phyloP scores from a whole-genome alignment of 2,113 vertebrate species.

The Hippocampus comes region DNA sequence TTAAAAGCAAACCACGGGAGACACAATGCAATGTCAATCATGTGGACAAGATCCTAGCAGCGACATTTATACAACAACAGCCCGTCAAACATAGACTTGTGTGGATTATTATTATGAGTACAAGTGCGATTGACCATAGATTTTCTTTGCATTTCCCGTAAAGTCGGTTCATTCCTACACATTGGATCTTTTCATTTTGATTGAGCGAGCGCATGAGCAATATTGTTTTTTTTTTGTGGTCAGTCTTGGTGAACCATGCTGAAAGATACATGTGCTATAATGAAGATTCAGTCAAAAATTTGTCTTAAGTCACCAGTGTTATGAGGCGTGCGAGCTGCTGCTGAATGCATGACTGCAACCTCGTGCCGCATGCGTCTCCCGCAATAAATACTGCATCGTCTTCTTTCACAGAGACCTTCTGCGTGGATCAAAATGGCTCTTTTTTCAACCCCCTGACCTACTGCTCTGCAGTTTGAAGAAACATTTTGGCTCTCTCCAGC shows the following conservation, averaged over 20 bases:
- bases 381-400: conserved; percentile 41
- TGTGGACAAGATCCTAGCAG: neutral
- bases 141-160: neutral
- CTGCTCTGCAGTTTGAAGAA: neutral
- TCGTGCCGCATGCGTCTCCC: conserved; percentile 14
- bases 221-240: neutral
- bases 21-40: conserved; percentile 41
- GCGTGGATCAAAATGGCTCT: neutral
- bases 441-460: neutral
- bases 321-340: conserved; percentile 8
- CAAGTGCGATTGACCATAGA: neutral
- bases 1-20: conserved; percentile 6
- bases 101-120: neutral
- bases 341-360: conserved; percentile 16
- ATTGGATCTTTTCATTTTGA: neutral
- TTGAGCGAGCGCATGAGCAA: neutral
- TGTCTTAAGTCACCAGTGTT: conserved; percentile 6
- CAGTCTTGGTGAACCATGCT: neutral
- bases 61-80: no score
- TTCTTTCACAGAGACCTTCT: conserved; percentile 12
- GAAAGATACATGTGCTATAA: neutral
- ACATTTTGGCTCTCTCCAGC: neutral
- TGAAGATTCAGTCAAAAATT: neutral
- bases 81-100: no score
- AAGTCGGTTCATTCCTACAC: neutral